phyloP scores from a whole-genome alignment of 2,113 vertebrate genomes.

The Rhynchopsitta pachyrhyncha region DNA sequence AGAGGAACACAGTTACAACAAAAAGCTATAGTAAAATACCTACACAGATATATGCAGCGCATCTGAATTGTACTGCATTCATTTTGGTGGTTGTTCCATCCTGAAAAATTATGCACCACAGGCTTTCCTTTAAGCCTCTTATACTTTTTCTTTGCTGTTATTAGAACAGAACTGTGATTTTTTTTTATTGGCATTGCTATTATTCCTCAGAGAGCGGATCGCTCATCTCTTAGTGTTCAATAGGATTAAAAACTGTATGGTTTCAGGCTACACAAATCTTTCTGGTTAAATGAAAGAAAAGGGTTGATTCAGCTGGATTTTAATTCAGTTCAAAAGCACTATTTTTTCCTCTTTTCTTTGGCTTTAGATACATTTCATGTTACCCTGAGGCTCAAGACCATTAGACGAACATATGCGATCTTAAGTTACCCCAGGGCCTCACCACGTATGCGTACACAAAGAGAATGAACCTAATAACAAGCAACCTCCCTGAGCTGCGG shows the following conservation, averaged over 20 bases:
- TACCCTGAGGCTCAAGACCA: not conserved
- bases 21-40: not conserved
- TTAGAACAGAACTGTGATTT: not conserved
- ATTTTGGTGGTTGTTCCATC: not conserved
- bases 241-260: not conserved
- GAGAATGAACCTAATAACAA: not conserved
- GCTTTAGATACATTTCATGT: not conserved
- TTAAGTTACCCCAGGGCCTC: not conserved
- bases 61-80: not conserved
- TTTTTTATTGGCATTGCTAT: not conserved
- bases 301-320: not conserved
- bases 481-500: not conserved
- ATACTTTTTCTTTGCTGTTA: not conserved
- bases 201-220: not conserved
- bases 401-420: not conserved
- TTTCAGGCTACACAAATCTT: not conserved
- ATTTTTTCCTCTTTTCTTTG: not conserved
- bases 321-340: not conserved
- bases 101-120: not conserved
- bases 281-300: not conserved
- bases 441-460: fast-evolving
- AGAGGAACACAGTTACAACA: not conserved
- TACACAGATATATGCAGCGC: not conserved
- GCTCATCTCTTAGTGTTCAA: not conserved
- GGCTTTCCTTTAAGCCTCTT: not conserved